Evolutionary conservation across 2,797 vertebrate genomes (phyloP), one percentile per base, ranked within the genome.

Genomic region (Myotis vivesi): DNA sequence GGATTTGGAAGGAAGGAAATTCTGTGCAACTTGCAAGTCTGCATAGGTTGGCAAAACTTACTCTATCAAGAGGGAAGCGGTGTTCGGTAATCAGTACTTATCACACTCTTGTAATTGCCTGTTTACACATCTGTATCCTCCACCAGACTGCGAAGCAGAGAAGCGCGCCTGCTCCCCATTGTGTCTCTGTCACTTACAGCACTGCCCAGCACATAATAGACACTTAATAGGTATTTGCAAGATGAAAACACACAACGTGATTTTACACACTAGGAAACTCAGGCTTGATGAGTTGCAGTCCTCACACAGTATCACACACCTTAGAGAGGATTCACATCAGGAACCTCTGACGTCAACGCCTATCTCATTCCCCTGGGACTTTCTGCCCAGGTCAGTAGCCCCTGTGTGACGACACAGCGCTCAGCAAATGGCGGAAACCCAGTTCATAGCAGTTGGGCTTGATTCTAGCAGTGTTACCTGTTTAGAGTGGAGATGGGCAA

Each of bases 1-100:
- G 75, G 85, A 85, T 92, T 75, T 66, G 69, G 85, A 80, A 94
- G 92, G 84, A 94, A 91, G 89, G 86, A 89, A 87, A 94, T 94
- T 73, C 46, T 94, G 91, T 91, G 59, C 92, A 44, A 92, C 86
- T 94, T 20, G 72, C 22, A 90, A 33, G 79, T 81, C 91, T 91
- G 92, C 9, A 71, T 94, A 94, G 94, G 94, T 92, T 72, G 94
- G 57, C 53, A 6, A 75, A 80, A 62, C 82, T 95, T 94, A 44
- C 82, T 94, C 79, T 80, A 0, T 85, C 41, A 89, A 83, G 94
- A 79, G 25, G 68, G 89, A 88, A 79, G 77, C 2, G 0, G 51
- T 44, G 93, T 83, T 93, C 94, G 51, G 33, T 79, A 88, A 91
- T 88, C 73, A 81, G 94, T 91, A 22, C 92, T 93, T 94, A 93